Evolutionary conservation across 2,113 vertebrate genomes (phyloP).

Genomic region (Erythrocebus patas): DNA sequence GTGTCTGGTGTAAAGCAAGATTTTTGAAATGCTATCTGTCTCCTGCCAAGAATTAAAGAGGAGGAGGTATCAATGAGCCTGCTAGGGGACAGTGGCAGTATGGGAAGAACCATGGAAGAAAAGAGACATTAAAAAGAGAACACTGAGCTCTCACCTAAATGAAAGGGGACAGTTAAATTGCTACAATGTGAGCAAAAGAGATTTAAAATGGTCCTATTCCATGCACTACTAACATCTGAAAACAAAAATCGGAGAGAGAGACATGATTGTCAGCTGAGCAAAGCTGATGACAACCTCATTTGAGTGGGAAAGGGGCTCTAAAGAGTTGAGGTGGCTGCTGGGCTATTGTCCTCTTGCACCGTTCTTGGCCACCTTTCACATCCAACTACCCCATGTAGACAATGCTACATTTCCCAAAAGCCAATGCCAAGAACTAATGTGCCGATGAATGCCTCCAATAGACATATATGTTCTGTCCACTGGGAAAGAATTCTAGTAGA

Average conservation of each 20-base stretch:
- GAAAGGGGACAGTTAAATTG: background rate
- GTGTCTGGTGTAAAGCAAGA: background rate
- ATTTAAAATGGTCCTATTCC: background rate
- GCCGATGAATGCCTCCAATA: background rate
- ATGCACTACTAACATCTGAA: background rate
- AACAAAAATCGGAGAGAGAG: background rate
- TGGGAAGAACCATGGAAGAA: background rate
- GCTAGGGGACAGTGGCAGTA: background rate
- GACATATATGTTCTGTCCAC: background rate
- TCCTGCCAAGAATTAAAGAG: background rate
- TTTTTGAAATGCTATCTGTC: background rate
- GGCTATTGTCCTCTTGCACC: rapidly evolving
- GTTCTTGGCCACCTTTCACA: background rate
- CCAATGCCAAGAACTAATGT: background rate
- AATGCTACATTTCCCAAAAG: background rate
- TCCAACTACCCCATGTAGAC: background rate
- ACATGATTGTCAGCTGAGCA: too few species aligned
- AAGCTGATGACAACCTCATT: background rate
- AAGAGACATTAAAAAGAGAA: background rate
- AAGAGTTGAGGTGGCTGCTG: rapidly evolving
- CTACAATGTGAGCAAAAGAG: background rate
- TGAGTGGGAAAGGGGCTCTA: background rate
- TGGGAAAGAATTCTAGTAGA: background rate
- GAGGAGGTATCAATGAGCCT: background rate
- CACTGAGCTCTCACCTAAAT: background rate